These are phyloP conservation scores for Porphyrio hochstetteri DNA, from an alignment of 2,113 vertebrate genomes.

Conservation along the genomic window DNA sequence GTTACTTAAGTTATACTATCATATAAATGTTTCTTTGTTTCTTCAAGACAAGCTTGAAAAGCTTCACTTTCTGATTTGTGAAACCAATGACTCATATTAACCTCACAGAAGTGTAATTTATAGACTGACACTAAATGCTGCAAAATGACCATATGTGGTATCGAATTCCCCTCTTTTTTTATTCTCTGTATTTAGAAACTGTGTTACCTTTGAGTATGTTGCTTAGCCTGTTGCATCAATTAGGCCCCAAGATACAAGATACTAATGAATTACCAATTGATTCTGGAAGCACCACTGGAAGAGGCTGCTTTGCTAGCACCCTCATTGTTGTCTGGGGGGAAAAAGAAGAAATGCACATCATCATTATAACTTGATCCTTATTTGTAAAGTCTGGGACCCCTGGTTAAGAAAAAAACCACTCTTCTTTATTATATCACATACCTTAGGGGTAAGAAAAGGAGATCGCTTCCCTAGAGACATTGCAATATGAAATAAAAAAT, in stretches of 20 bases:
- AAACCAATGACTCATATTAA: not conserved
- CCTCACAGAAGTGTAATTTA: not conserved
- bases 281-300: not conserved
- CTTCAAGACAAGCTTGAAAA: not conserved
- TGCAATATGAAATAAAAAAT: not conserved
- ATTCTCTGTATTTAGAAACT: not conserved
- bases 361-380: not conserved
- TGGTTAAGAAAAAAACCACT: not conserved
- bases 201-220: not conserved
- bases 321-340: not conserved
- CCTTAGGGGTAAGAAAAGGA: not conserved
- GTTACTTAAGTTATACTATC: not conserved
- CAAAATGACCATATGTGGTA: not conserved
- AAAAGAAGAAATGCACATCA: not conserved
- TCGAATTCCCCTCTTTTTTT: not conserved
- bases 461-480: not conserved
- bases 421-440: not conserved
- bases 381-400: not conserved
- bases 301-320: not conserved
- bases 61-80: not conserved
- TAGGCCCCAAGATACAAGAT: not conserved
- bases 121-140: not conserved
- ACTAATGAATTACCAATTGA: conserved; percentile 29
- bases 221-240: not conserved
- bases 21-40: not conserved